phyloP scores from a whole-genome alignment of 2,888 invertebrate genomes.

The Caenorhabditis sp. region DNA sequence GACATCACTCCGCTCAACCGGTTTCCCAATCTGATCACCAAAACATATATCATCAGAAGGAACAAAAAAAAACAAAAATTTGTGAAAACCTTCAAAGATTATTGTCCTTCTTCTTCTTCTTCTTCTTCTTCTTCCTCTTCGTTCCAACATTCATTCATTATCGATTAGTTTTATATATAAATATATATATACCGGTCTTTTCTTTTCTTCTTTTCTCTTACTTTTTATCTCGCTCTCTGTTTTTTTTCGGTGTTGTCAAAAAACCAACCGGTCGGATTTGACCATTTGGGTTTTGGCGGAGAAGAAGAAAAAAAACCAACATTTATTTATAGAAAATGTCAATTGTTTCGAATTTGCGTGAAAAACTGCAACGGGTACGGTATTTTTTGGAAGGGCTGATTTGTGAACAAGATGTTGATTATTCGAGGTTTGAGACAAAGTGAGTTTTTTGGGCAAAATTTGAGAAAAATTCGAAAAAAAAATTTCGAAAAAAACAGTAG shows the following conservation, averaged over 20 bases:
- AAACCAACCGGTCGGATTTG: not conserved
- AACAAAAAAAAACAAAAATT: not conserved
- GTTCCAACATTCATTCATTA: too few relatives aligned
- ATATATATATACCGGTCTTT: not conserved
- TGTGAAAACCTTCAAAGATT: not conserved
- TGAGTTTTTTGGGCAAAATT: conserved; percentile 4
- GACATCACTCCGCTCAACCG: too few relatives aligned
- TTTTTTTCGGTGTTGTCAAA: not conserved
- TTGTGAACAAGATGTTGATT: conserved; percentile 50
- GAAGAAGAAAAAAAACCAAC: too few relatives aligned
- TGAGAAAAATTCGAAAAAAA: too few relatives aligned
- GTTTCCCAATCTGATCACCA: too few relatives aligned
- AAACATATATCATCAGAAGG: too few relatives aligned
- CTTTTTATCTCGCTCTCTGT: not conserved
- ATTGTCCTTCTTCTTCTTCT: too few relatives aligned
- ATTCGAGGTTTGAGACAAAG: conserved; percentile 50
- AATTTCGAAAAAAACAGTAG: not conserved
- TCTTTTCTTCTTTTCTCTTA: not conserved
- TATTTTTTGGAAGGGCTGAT: conserved; percentile 40
- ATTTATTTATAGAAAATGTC: not conserved
- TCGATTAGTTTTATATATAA: not conserved
- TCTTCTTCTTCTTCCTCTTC: too few relatives aligned
- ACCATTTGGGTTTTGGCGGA: not conserved
- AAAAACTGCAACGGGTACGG: conserved; percentile 10
- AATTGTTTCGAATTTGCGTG: not conserved